Evolutionary conservation across 2,888 invertebrate species (phyloP), one percentile per base, ranked within the genome.

Genomic region (Drosophila multiciliata): DNA sequence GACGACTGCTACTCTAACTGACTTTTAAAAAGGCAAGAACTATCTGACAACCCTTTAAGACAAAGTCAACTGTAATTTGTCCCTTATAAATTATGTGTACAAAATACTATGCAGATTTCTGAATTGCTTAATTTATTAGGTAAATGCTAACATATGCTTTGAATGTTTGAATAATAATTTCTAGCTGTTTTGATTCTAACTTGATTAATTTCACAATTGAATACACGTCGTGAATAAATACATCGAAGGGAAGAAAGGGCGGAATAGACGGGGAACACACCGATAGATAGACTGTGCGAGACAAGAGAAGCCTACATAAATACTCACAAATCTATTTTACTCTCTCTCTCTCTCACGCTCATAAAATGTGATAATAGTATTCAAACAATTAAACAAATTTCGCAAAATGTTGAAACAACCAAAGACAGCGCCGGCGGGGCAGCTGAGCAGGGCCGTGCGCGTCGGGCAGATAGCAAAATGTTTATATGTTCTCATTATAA

Each of bases 401-500:
- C 82, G 89, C 87, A 79, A 87, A 83, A 81, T 84, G 87, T 75
- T 86, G 72, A 83, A 85, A 89, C 75, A 88, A 78, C 68, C 66
- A 66, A 68, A 75, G 60, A 65, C 66, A 54, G 63, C n/a, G 54
- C 33, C 17, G 29, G 49, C 1, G 9, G 36, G 5, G 29, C 23
- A 7, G 38, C 12, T 20, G 38, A 48, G 35, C 20, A 26, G 60
- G 55, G 50, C 36, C 29, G 54, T 20, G 52, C 45, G 66, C 71
- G 64, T 76, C 66, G 67, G 63, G 63, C 75, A 82, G 78, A 82
- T 80, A 80, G 82, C 82, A 75, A 82, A 81, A 80, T 81, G 88
- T 88, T 83, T 83, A 86, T 83, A 86, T 86, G 83, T 83, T 86
- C 87, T 73, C 87, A 88, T 88, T 88, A 83, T 88, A 84, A 89